These are phyloP conservation scores for Tetramorium simillimum DNA, from an alignment of 1,140 invertebrate genomes.

Conservation along the genomic window DNA sequence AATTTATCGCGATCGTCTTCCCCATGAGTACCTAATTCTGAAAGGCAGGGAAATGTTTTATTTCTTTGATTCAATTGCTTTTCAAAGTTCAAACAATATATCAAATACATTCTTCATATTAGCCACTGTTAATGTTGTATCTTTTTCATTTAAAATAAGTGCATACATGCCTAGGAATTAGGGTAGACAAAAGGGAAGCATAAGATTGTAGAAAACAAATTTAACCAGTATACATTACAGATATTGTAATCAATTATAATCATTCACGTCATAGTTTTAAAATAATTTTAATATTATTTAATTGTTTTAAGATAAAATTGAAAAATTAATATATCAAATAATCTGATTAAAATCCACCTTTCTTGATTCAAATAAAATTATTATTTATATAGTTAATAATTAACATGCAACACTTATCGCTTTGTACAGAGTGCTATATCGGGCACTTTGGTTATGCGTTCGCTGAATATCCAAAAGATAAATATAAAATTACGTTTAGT, in stretches of 20 bases:
- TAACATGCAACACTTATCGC: neutral
- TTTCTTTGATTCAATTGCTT: neutral
- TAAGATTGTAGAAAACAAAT: constrained; percentile 1
- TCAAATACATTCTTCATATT: neutral
- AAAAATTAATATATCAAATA: neutral
- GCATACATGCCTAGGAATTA: neutral
- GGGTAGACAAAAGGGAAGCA: neutral
- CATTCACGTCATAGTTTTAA: neutral
- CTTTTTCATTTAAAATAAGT: constrained; percentile 21
- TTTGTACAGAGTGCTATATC: neutral
- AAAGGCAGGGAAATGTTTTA: neutral
- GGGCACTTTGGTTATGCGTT: constrained; percentile 29
- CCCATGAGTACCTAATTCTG: neutral
- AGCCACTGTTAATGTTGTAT: neutral
- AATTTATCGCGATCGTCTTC: neutral
- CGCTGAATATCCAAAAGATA: constrained; percentile 23
- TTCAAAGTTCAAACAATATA: neutral
- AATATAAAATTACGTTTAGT: neutral
- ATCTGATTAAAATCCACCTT: neutral
- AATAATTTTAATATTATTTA: constrained; percentile 2
- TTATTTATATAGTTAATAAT: neutral
- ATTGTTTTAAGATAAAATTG: neutral
- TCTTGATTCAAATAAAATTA: neutral
- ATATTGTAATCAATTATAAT: constrained; percentile 28
- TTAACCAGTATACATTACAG: neutral